Evolutionary conservation across 2,113 vertebrate genomes (phyloP), one percentile per base, ranked within the genome.

Genomic region (Scomber japonicus): DNA sequence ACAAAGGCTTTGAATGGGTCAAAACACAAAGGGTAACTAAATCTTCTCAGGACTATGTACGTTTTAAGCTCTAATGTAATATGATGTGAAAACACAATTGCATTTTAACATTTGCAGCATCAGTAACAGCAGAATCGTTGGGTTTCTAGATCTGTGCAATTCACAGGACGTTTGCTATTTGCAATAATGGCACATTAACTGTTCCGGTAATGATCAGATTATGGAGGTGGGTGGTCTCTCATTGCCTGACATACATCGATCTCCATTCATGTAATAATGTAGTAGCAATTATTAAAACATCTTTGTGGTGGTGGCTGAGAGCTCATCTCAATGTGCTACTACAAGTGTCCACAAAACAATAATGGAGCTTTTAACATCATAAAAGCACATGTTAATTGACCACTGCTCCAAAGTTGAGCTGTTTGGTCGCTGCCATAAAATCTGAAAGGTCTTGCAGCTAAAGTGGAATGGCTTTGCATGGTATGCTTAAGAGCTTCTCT

Each of bases 391-490:
- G 55, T 87, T 80, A 70, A 88, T 89, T 74, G 78, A 86, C 80
- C 70, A 62, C 73, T 11, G 51, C 77, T 81, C 56, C 21, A 68
- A 15, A 72, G 67, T 74, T 57, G 40, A 76, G 57, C 51, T 53
- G 72, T 31, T 76, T 59, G 83, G 83, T 86, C 68, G 75, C 64
- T 80, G 80, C 81, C 71, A 85, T 85, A 66, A 71, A 69, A 87
- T 53, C 77, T 55, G 48, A 87, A 71, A 68, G 67, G 66, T 83
- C 77, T 87, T 15, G 11, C 75, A 78, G 82, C 87, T 90, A 80
- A 78, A 91, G 74, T 75, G 83, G 81, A 91, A 91, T 87, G 85
- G 84, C 81, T 91, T 90, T 93, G 90, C 89, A 93, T 92, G 92
- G 83, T 84, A 71, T 31, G 67, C 70, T 85, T 88, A 78, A 88